phyloP scores from a whole-genome alignment of 2,888 invertebrate species.

The Noctua janthe region DNA sequence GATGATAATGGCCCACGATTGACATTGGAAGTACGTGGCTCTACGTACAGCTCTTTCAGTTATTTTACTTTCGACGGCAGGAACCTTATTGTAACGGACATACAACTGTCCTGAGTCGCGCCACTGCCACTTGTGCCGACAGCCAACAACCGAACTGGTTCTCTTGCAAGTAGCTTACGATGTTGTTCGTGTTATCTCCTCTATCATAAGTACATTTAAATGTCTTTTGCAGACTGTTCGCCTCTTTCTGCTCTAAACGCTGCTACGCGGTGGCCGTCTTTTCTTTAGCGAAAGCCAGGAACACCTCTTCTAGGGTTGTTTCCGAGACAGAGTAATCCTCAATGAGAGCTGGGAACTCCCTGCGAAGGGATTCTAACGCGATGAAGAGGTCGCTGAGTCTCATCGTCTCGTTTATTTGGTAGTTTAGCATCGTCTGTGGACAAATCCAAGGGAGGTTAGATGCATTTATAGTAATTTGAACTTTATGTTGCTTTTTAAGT shows the following conservation, averaged over 20 bases:
- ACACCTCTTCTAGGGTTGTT: constrained; percentile 95
- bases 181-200: background rate
- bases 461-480: background rate
- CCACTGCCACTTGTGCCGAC: background rate
- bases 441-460: background rate
- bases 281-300: constrained; percentile 87
- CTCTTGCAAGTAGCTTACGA: background rate
- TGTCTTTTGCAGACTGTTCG: background rate
- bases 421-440: constrained; percentile 91
- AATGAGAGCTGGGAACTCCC: constrained; percentile 83
- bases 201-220: constrained; percentile 4
- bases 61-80: no score
- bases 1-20: no score
- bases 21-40: no score
- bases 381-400: constrained; percentile 92
- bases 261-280: background rate
- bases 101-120: background rate
- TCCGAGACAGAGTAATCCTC: constrained; percentile 95
- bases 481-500: background rate
- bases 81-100: no score
- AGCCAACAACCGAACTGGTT: background rate
- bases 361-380: constrained; percentile 89
- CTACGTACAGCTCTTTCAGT: no score
- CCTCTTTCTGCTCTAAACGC: background rate
- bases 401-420: constrained; percentile 91